Base-by-base conservation (phyloP, 2,888 invertebrate genomes). In the Drosophila seclusa region DNA sequence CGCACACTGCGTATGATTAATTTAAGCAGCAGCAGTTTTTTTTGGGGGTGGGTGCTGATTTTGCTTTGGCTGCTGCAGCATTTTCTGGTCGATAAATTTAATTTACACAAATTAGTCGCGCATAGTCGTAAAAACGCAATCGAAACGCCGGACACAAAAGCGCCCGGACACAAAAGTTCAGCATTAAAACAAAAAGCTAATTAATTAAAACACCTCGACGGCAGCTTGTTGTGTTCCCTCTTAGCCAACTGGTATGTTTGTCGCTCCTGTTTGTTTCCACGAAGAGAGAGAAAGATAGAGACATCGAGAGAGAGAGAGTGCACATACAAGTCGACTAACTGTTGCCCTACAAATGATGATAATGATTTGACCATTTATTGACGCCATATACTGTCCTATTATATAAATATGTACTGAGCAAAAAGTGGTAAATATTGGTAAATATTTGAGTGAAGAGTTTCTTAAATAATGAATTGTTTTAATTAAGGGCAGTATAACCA, bases 41-140 rank as follows among this genome's bases (percentile, higher is more conserved):
- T n/a, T 18, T 13, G 7, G 2, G 24, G 54, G 7, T 10, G 16
- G 49, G n/a, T 42, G 57, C 40, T 40, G 59, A 36, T 38, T 60
- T 45, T 29, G 58, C 61, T 59, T 55, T 70, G 87, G 87, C 84
- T 89, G 88, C 80, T 90, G 81, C 73, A 80, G 76, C 80, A 86
- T 88, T 90, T 90, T 88, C 90, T 86, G 90, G 90, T 87, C 89
- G 87, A 87, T 90, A 90, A 87, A 87, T 87, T 90, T 87, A 87
- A 87, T 90, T 87, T 90, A 90, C 90, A 90, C 87, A 90, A 87
- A 87, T 87, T 87, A 87, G 90, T 87, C 86, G 78, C 83, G 89
- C 89, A 63, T 89, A 76, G 89, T 83, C 89, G 89, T 87, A 86
- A 90, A 89, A 85, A 85, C 89, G 87, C 85, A 74, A 89, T 84